Evolutionary conservation across 53 echinoderm and acorn worm species (phyloP), one percentile per base, ranked within the genome.

Genomic region (Patiria pectinifera): DNA sequence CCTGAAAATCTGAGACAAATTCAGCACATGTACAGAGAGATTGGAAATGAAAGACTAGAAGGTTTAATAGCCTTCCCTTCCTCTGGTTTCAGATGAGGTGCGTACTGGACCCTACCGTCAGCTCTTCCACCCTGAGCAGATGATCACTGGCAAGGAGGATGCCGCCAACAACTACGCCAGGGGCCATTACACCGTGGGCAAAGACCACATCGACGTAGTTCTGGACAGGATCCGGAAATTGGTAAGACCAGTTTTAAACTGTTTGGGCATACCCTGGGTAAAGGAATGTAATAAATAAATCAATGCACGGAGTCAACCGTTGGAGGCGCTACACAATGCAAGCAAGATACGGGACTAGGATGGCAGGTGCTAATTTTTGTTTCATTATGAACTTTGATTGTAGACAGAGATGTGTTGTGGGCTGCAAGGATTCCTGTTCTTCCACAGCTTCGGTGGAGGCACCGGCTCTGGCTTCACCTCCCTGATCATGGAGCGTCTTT

Each of bases 131-230:
- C 96, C 96, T 15, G 96, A 96, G 93, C 96, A 96, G 95, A 87
- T 96, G 95, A 96, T 96, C 82, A 95, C 95, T 19, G 96, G 96
- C 86, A 96, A 96, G 91, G 96, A 96, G 86, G 96, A 96, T 89
- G 96, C 96, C 63, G 96, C 96, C 82, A 96, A 96, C 87, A 97
- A 97, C 93, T 97, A 97, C 92, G 97, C 97, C 87, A 89, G 96
- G 76, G 97, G 97, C 49, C 97, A 97, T 76, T 97, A 96, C 96
- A 97, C 97, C 48, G 92, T 97, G 77, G 97, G 97, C 71, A 94
- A 94, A 13, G 97, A 95, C 26, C 87, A 86, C 19, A 95, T 97
- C 59, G 97, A 97, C 87, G 23, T 53, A 3, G 92, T 94, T 7
- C 89, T 95, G 2, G 96, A 96, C 87, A 92, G 93, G 81, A 82